Base-by-base conservation (phyloP, 2,888 invertebrate species). In the Callinectes sapidus region DNA sequence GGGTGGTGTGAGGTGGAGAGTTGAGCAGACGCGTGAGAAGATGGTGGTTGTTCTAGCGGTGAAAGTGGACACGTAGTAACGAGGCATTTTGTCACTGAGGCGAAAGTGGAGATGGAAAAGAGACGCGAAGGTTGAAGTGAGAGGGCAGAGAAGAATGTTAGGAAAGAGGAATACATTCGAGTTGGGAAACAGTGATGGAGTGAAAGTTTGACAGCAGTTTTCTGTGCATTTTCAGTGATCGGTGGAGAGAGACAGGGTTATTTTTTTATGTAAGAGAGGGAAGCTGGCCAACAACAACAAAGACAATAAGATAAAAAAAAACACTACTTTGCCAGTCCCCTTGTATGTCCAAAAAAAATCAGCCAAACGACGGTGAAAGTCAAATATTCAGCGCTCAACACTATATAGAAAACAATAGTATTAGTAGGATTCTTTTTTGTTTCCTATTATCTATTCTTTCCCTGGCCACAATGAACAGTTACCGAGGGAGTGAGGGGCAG, bases 41-140 rank as follows among this genome's bases (percentile, higher is more conserved):
- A 28, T 32, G 81, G 35, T 81, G 16, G 32, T 81, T 13, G 35
- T 81, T 81, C 81, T 81, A 32, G 35, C 35, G 81, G 81, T 81
- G 81, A 81, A 81, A 81, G 81, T 81, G 81, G 81, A 81, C 81
- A 81, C 81, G 35, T 32, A 35, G 81, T 81, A 81, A 81, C 35
- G 81, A 81, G 81, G 81, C 32, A 32, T 81, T 81, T 81, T 81
- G 81, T 81, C 81, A 81, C 81, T 48, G 87, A 87, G 23, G 87
- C n/a, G 87, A 55, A 55, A 55, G 87, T 54, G 14, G 54, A 2
- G 32, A 35, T 48, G 48, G 54, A 87, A 87, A 48, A 0, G 23
- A 48, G 87, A 48, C 1, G 23, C 48, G 54, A 10, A 87, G 55
- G 42, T 13, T 14, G 18, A 48, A 23, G 28, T 18, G 87, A 32